Evolutionary conservation across 2,113 vertebrate genomes (phyloP).

Genomic region (Brienomyrus longianalis): DNA sequence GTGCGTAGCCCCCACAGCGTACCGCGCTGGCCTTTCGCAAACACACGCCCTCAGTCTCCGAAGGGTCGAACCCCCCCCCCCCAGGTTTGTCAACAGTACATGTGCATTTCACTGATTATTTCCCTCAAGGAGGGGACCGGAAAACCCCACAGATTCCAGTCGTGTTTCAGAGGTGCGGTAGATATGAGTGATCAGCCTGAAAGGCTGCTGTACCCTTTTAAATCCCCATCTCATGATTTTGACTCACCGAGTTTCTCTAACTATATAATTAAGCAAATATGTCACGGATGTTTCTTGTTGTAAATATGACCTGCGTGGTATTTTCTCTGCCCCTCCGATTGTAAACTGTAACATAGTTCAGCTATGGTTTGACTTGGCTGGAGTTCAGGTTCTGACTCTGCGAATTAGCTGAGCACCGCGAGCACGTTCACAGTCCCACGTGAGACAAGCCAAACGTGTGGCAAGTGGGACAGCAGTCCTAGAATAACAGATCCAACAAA

Average conservation of each 20-base stretch:
- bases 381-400: not conserved
- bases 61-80: not conserved
- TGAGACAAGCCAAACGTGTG: not conserved
- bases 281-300: not conserved
- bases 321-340: not conserved
- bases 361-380: not conserved
- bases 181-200: not conserved
- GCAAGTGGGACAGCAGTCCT: not conserved
- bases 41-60: not conserved
- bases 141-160: constrained; percentile 13
- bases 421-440: not conserved
- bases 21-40: not conserved
- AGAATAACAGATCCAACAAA: not conserved
- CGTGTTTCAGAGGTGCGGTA: not conserved
- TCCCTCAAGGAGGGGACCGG: not conserved
- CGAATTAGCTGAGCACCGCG: not conserved
- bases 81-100: not conserved
- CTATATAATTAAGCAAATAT: not conserved
- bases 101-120: not conserved
- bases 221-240: not conserved
- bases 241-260: not conserved
- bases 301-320: not conserved
- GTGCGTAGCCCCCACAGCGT: not conserved
- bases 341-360: not conserved
- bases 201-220: not conserved